These are phyloP conservation scores for Echinops telfairi DNA, from an alignment of 2,113 vertebrate species.

Conservation along the genomic window DNA sequence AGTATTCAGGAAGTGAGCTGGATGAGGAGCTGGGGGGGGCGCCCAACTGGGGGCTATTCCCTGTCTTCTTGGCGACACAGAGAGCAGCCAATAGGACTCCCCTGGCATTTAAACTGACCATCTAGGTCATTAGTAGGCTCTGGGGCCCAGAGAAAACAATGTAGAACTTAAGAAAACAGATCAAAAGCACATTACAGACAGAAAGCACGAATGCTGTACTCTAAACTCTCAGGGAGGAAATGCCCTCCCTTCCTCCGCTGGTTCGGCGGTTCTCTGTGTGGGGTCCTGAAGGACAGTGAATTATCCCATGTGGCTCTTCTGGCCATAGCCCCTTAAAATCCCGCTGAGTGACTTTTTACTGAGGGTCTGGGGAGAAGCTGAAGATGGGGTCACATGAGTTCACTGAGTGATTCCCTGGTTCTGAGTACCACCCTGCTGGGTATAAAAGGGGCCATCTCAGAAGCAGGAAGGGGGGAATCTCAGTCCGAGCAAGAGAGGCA, in stretches of 20 bases:
- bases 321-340: no score
- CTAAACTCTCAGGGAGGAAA: rapidly evolving
- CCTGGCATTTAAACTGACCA: rapidly evolving
- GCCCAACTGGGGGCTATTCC: rapidly evolving
- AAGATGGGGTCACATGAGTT: no score
- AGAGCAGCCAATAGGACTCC: rapidly evolving
- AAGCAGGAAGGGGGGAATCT: no score
- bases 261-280: rapidly evolving
- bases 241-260: rapidly evolving
- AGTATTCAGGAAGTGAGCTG: rapidly evolving
- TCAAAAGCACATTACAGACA: rapidly evolving
- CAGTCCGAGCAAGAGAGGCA: no score
- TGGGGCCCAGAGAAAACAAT: background rate
- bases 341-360: no score
- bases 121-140: background rate
- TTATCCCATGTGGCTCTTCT: no score
- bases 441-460: no score
- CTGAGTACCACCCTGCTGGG: no score
- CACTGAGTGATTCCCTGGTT: no score
- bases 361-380: no score
- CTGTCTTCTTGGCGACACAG: rapidly evolving
- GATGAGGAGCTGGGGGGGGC: rapidly evolving
- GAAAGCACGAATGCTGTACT: background rate
- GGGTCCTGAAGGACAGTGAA: no score
- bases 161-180: background rate